Evolutionary conservation across 2,888 invertebrate species (phyloP).

Genomic region (Nineta flava): DNA sequence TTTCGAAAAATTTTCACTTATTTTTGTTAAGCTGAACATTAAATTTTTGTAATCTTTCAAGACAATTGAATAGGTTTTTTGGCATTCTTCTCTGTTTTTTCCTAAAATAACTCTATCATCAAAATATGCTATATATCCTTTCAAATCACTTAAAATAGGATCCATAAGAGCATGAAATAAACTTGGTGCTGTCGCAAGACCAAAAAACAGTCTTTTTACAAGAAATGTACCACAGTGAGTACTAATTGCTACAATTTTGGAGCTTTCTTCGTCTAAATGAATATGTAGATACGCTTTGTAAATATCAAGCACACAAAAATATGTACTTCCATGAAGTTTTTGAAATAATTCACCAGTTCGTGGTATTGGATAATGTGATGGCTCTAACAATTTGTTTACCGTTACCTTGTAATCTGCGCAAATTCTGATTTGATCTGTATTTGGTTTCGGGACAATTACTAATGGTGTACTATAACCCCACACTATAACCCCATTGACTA

Average conservation of each 20-base stretch:
- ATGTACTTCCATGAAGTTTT: conserved; percentile 11
- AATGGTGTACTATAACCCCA: conserved; percentile 8
- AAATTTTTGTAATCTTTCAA: neutral
- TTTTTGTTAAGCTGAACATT: neutral
- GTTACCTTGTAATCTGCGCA: conserved; percentile 7
- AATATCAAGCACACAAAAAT: conserved; percentile 13
- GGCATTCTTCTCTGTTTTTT: neutral
- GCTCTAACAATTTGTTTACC: conserved; percentile 7
- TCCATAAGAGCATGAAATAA: conserved; percentile 3
- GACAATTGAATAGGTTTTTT: neutral
- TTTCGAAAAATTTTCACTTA: neutral
- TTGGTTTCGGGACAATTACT: too few species aligned
- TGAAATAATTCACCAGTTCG: conserved; percentile 12
- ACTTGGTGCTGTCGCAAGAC: conserved; percentile 4
- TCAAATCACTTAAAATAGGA: neutral
- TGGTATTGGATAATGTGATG: conserved; percentile 18
- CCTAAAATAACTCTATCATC: neutral
- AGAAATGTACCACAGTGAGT: conserved; percentile 8
- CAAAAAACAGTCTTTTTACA: conserved; percentile 7
- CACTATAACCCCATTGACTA: conserved; percentile 4
- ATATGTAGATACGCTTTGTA: conserved; percentile 8
- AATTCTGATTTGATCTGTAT: too few species aligned
- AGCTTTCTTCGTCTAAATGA: conserved; percentile 6
- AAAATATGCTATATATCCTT: neutral
- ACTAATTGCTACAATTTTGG: conserved; percentile 4